phyloP scores from a whole-genome alignment of 2,888 invertebrate species.

The Tigriopus californicus region DNA sequence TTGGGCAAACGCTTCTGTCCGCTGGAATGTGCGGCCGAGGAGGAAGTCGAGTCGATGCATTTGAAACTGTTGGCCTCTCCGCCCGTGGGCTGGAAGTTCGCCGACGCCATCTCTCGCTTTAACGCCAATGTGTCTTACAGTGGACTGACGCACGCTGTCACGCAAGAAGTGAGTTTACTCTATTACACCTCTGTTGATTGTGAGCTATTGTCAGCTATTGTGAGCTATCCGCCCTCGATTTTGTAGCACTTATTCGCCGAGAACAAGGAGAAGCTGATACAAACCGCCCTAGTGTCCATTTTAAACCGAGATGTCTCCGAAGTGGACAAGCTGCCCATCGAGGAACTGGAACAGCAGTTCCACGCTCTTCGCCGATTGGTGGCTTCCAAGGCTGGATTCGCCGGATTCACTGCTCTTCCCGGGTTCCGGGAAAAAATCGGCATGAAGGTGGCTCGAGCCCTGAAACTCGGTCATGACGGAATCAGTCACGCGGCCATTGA shows the following conservation, averaged over 20 bases:
- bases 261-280: slow-evolving; percentile 92
- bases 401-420: slow-evolving; percentile 71
- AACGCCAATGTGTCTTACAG: slow-evolving; percentile 96
- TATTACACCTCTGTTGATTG: neutral
- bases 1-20: slow-evolving; percentile 66
- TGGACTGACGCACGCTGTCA: slow-evolving; percentile 84
- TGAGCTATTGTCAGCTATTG: neutral
- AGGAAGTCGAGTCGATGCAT: slow-evolving; percentile 82
- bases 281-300: slow-evolving; percentile 66
- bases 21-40: slow-evolving; percentile 59
- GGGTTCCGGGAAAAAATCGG: slow-evolving; percentile 89
- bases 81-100: slow-evolving; percentile 42
- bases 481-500: slow-evolving; percentile 91
- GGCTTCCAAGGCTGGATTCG: slow-evolving; percentile 94
- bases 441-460: slow-evolving; percentile 66
- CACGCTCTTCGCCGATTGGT: slow-evolving; percentile 79
- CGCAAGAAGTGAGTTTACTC: slow-evolving; percentile 69
- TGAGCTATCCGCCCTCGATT: too few relatives aligned
- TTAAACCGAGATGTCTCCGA: slow-evolving; percentile 49
- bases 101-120: slow-evolving; percentile 76
- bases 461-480: slow-evolving; percentile 68
- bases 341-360: slow-evolving; percentile 78
- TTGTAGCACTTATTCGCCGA: slow-evolving; percentile 82
- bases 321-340: slow-evolving; percentile 32
- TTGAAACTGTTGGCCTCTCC: slow-evolving; percentile 53